Evolutionary conservation across 2,888 invertebrate species (phyloP).

Genomic region (Dichetophora obliterata): DNA sequence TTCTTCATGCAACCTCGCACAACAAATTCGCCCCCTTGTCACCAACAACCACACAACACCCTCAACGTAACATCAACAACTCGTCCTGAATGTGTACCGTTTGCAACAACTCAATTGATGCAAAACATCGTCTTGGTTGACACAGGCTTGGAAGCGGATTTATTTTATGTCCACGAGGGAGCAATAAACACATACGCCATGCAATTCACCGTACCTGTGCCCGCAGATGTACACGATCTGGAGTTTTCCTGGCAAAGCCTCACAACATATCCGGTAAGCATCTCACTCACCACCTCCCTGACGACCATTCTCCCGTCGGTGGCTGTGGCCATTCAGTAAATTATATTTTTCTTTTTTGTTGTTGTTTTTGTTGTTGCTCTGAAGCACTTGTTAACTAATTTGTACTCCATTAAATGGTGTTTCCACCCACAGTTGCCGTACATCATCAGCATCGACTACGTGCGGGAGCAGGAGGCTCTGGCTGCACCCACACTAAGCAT

Average conservation of each 20-base stretch:
- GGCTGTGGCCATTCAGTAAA: neutral
- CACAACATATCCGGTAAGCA: constrained; percentile 79
- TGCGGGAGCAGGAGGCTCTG: constrained; percentile 80
- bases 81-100: constrained; percentile 33
- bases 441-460: constrained; percentile 72
- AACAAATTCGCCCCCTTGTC: neutral
- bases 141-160: constrained; percentile 79
- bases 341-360: neutral
- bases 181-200: constrained; percentile 88
- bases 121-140: neutral
- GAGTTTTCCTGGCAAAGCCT: constrained; percentile 90
- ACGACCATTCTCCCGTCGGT: neutral
- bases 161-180: constrained; percentile 87
- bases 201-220: constrained; percentile 85
- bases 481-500: constrained; percentile 86
- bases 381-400: constrained; percentile 54
- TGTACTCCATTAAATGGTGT: constrained; percentile 58
- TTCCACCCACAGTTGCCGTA: constrained; percentile 60
- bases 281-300: neutral
- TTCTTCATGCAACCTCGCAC: constrained; percentile 15
- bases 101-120: constrained; percentile 22
- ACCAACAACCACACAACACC: neutral
- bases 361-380: constrained; percentile 7
- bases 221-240: constrained; percentile 82
- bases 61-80: constrained; percentile 18